These are phyloP conservation scores for Ichneumon xanthorius DNA, from an alignment of 2,888 invertebrate genomes.

Conservation along the genomic window DNA sequence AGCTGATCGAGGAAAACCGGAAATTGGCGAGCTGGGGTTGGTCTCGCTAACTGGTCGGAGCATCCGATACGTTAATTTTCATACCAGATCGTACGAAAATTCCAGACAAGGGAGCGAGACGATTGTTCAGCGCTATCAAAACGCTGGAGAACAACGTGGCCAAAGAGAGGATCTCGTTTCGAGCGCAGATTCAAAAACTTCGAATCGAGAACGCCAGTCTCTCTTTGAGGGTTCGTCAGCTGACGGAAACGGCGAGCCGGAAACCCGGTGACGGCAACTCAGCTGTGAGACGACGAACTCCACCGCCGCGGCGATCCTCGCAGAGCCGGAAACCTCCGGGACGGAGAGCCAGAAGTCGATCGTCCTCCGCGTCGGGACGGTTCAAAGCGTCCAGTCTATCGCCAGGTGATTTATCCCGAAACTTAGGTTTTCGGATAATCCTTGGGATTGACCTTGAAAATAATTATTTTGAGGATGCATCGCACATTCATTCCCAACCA, in stretches of 20 bases:
- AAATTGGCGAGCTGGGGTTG: slow-evolving; percentile 71
- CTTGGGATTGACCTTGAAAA: too few species aligned
- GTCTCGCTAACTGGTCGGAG: slow-evolving; percentile 7
- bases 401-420: slow-evolving; percentile 67
- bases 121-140: slow-evolving; percentile 83
- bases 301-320: slow-evolving; percentile 66
- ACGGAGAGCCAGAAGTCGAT: slow-evolving; percentile 74
- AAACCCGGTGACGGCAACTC: slow-evolving; percentile 71
- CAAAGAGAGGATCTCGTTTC: slow-evolving; percentile 84
- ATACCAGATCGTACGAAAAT: slow-evolving; percentile 28
- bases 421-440: not conserved
- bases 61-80: not conserved
- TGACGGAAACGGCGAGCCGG: slow-evolving; percentile 68
- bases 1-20: slow-evolving; percentile 76
- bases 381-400: slow-evolving; percentile 73
- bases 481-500: too few species aligned
- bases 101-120: slow-evolving; percentile 73
- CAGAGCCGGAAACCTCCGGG: slow-evolving; percentile 66
- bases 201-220: slow-evolving; percentile 83
- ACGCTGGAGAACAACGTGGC: slow-evolving; percentile 84
- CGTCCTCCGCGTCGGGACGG: slow-evolving; percentile 73
- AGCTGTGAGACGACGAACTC: slow-evolving; percentile 66
- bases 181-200: slow-evolving; percentile 83
- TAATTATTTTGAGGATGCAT: too few species aligned
- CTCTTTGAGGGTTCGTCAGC: slow-evolving; percentile 78